phyloP scores from a whole-genome alignment of 2,888 invertebrate genomes.

The Drosophila mimetica region DNA sequence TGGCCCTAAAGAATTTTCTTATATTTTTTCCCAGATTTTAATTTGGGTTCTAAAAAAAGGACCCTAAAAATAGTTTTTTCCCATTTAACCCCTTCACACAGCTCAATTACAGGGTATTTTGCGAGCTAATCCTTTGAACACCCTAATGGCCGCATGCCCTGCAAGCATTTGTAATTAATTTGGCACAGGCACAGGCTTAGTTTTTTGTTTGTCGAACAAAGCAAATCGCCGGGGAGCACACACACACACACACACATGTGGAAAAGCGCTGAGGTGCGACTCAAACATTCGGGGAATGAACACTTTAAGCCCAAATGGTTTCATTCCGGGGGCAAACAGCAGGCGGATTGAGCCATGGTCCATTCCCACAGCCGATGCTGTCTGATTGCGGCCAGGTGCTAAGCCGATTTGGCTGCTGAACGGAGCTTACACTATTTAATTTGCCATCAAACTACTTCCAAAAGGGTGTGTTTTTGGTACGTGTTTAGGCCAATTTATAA shows the following conservation, averaged over 20 bases:
- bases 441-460: constrained; percentile 6
- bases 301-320: constrained; percentile 42
- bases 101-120: constrained; percentile 15
- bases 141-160: constrained; percentile 5
- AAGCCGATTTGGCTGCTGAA: constrained; percentile 33
- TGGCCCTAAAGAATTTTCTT: no score
- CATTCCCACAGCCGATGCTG: constrained; percentile 10
- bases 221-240: constrained; percentile 24
- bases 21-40: no score
- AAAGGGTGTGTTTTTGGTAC: background rate
- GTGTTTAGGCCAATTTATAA: background rate
- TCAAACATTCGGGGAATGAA: constrained; percentile 47
- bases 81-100: background rate
- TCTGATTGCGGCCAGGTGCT: constrained; percentile 31
- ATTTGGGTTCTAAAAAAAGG: no score
- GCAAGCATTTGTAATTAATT: constrained; percentile 32
- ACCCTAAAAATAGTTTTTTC: no score
- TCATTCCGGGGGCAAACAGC: constrained; percentile 24
- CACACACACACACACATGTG: constrained; percentile 15
- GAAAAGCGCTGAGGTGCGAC: constrained; percentile 15
- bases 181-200: constrained; percentile 7
- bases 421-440: constrained; percentile 30
- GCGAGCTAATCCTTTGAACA: background rate
- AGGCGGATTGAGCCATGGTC: constrained; percentile 18
- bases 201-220: constrained; percentile 32